Evolutionary conservation across 2,113 vertebrate genomes (phyloP).

Genomic region (Laticauda colubrina): DNA sequence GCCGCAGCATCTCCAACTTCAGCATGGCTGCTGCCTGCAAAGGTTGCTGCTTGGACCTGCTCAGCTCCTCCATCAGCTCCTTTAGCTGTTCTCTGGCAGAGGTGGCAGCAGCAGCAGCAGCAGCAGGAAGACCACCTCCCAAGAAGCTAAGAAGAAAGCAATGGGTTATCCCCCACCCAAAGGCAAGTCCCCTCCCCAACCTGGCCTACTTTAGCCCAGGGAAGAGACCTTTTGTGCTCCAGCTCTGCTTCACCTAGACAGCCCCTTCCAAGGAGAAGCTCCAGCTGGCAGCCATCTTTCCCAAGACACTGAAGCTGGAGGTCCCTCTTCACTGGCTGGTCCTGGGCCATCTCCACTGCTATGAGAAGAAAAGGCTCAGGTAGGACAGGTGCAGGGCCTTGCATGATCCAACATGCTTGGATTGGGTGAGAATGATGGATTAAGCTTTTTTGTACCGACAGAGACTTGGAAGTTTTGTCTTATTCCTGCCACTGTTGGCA

Average conservation of each 20-base stretch:
- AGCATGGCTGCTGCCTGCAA: constrained; percentile 20
- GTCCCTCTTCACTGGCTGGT: constrained; percentile 47
- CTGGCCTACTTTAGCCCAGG: neutral
- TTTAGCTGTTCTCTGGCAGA: constrained; percentile 56
- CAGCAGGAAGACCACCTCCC: neutral
- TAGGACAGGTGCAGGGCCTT: neutral
- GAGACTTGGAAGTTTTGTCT: neutral
- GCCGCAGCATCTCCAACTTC: constrained; percentile 58
- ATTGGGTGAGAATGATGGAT: neutral
- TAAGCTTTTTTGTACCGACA: neutral
- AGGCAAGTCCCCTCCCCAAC: neutral
- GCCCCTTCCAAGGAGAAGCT: constrained; percentile 33
- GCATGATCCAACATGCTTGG: neutral
- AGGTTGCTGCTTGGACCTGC: constrained; percentile 50
- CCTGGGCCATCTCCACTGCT: constrained; percentile 42
- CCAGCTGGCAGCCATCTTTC: constrained; percentile 44
- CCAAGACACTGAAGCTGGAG: constrained; percentile 42
- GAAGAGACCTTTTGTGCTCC: constrained; percentile 56
- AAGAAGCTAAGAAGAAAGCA: neutral
- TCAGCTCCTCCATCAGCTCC: constrained; percentile 52
- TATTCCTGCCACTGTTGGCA: neutral
- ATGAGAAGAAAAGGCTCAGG: neutral
- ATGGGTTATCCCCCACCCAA: too few species aligned
- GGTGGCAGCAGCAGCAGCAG: neutral
- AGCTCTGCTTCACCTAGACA: constrained; percentile 36